Base-by-base conservation (phyloP, 2,888 invertebrate species). In the Ophion ellenae region DNA sequence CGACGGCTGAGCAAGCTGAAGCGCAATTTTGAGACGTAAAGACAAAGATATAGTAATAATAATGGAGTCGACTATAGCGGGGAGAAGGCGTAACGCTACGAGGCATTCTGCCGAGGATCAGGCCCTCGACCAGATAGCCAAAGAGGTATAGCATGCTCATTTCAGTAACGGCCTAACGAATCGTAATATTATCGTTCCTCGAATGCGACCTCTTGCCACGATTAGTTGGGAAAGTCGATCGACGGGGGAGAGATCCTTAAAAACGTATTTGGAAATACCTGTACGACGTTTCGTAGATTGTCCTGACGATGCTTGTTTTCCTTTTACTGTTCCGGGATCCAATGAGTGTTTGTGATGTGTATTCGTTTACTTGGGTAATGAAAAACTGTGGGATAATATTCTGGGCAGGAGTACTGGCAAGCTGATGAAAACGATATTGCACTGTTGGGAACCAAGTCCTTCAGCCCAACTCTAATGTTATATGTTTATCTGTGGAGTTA, bases 51-150 rank as follows among this genome's bases (percentile, higher is more conserved):
- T 9, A 80, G 61, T 64, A 81, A 89, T 75, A 85, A 87, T 59
- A 87, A 94, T 94, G 94, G 94, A 94, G 90, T 93, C 94, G 88
- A 91, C 93, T 75, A 92, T 94, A 87, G 90, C 94, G 86, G 96
- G 96, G 93, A 95, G 97, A 94, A 96, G 97, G 95, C 96, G 98
- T 95, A 96, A 97, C 95, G 96, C 97, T 94, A 96, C 97, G 89
- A 97, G 98, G 95, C 97, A 98, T 91, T 97, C 98, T 76, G 99
- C 98, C n/a, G 99, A 99, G 95, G 99, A 99, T 95, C 98, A 99
- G 94, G 99, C 99, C 74, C 96, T 99, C 83, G 99, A 99, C 95
- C 98, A 98, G 95, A 99, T 99, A 90, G 99, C 99, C 77, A 98
- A 98, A 96, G 99, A 99, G 97, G 99, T 99, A 95, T 95, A 95